Conservation (phyloP, 2,797 vertebrate genomes). For the Thaleichthys pacificus region DNA sequence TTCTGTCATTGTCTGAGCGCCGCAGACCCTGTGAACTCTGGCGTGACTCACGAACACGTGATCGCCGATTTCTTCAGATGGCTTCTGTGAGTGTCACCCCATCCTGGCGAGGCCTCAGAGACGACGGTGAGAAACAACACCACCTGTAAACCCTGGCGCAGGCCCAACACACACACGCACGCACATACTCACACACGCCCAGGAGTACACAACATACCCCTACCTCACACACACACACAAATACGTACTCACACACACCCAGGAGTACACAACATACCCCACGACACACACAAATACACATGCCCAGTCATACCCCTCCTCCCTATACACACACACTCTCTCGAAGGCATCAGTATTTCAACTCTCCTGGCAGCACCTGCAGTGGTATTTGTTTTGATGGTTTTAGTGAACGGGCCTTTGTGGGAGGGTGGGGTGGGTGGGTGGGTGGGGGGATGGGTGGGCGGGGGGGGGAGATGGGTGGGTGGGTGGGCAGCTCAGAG, state of each 20-base stretch:
- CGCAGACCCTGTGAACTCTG: background rate
- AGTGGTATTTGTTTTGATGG: conserved; percentile 69
- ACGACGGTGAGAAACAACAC: background rate
- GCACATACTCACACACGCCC: background rate
- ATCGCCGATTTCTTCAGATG: background rate
- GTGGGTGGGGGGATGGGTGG: conserved; percentile 23
- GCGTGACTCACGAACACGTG: background rate
- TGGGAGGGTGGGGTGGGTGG: background rate
- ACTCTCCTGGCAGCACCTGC: conserved; percentile 46
- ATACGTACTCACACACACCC: conserved; percentile 27
- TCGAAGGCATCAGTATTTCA: conserved; percentile 44
- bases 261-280: background rate
- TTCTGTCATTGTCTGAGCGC: no score
- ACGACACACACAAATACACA: conserved; percentile 12
- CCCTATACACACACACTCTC: background rate
- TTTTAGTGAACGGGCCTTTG: background rate
- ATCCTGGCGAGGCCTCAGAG: background rate
- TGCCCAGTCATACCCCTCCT: background rate
- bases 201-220: background rate
- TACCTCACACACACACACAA: background rate
- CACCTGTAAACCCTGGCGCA: background rate
- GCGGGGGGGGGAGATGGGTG: conserved; percentile 51
- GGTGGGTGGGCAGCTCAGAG: conserved; percentile 64
- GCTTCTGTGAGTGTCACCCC: background rate
- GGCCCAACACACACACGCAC: conserved; percentile 3